Base-by-base conservation (phyloP, 1,140 invertebrate genomes). In the Rhysida immarginata region DNA sequence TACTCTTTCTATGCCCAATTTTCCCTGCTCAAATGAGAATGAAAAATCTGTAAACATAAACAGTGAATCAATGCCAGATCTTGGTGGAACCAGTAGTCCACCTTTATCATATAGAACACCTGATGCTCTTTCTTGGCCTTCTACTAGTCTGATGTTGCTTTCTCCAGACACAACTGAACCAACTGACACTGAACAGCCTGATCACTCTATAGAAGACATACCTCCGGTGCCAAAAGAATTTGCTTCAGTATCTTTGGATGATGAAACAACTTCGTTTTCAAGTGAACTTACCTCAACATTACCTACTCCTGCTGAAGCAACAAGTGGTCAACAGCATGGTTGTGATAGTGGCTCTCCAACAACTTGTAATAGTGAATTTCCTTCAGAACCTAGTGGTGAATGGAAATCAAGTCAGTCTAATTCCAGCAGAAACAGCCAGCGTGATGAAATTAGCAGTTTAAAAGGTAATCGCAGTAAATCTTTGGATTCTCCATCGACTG, bases 1-100 rank as follows among this genome's bases (percentile, higher is more conserved):
- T 64, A 77, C 77, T 29, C 74, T 78, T 21, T 79, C 77, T 25
- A 68, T 71, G 60, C 67, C 69, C 18, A 56, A 59, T 64, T 63
- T 42, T 64, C 63, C 1, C 53, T 65, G 21, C 60, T 65, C 48
- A 56, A 55, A 20, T 60, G 61, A 56, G 48, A 25, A 23, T 54
- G 16, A 29, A 56, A 53, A 52, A 46, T 44, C 54, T 59, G 26
- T 55, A 49, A 25, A 53, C 43, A 26, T 58, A 5, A 62, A 62
- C 55, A 66, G 63, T 58, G 72, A 74, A 46, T 74, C 72, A 3
- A 70, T 74, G 68, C 73, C 73, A 0, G 71, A 75, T 61, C 62
- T 75, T 20, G 54, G 56, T 43, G 26, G 14, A 25, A 14, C 49
- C 26, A 26, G 14, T 14, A 51, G 49, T 26, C 49, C 49, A 11